These are phyloP conservation scores for Dipodomys merriami DNA, from an alignment of 2,113 vertebrate species.

Conservation along the genomic window DNA sequence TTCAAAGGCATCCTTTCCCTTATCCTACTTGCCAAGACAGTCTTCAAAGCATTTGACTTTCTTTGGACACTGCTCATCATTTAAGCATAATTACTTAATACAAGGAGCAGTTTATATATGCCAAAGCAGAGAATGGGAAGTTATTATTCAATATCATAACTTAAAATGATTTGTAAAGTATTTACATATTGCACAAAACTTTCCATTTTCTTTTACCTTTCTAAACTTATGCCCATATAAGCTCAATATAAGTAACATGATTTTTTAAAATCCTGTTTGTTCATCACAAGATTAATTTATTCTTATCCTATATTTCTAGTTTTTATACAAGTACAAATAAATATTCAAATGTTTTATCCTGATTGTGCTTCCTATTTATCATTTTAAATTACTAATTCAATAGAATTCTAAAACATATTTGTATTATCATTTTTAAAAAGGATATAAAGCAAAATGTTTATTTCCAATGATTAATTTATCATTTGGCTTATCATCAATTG, in stretches of 20 bases:
- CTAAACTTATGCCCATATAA: neutral
- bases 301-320: neutral
- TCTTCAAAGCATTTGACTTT: constrained; percentile 32
- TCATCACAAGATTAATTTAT: neutral
- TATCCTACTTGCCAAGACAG: neutral
- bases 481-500: neutral
- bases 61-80: constrained; percentile 6
- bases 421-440: neutral
- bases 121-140: neutral
- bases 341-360: neutral
- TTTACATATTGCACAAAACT: neutral
- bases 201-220: neutral
- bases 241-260: neutral
- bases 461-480: constrained; percentile 12
- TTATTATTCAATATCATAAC: neutral
- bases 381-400: neutral
- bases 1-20: neutral
- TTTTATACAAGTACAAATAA: neutral
- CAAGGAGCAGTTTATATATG: constrained; percentile 21
- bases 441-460: constrained; percentile 1
- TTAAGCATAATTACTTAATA: constrained; percentile 38
- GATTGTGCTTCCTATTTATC: neutral
- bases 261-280: neutral
- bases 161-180: constrained; percentile 32
- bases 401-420: constrained; percentile 2